A percentile compares a stretch with the other conserved stretches of the same genome.
Conservation (phyloP, 2,888 invertebrate genomes). For the Platerodrilus igneus region DNA sequence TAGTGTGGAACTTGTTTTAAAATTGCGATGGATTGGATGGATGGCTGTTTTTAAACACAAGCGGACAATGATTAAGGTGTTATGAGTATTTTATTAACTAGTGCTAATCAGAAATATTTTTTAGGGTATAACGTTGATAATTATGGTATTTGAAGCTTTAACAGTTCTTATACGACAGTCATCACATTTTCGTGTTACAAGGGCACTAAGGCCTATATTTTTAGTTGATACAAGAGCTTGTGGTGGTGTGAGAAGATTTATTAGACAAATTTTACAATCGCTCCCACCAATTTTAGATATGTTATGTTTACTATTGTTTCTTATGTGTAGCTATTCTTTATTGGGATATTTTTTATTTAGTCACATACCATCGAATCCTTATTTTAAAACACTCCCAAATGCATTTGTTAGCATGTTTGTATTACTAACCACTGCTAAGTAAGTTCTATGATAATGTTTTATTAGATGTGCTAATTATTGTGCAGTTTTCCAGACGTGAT, state of each 20-base stretch:
- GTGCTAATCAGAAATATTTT: constrained; percentile 30
- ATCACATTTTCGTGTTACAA: constrained; percentile 81
- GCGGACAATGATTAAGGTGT: constrained; percentile 83
- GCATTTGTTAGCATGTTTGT: constrained; percentile 88
- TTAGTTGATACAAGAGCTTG: constrained; percentile 81
- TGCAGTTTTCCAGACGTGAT: constrained; percentile 85
- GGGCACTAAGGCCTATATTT: constrained; percentile 83
- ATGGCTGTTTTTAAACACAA: constrained; percentile 77
- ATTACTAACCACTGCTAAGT: constrained; percentile 88
- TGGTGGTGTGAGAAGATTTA: constrained; percentile 71
- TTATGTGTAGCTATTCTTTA: constrained; percentile 77
- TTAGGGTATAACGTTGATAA: constrained; percentile 67
- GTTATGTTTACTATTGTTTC: constrained; percentile 77
- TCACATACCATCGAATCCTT: constrained; percentile 65
- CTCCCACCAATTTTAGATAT: constrained; percentile 85
- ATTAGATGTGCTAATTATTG: constrained; percentile 25
- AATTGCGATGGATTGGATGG: constrained; percentile 83
- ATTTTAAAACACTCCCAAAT: constrained; percentile 73
- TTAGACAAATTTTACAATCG: constrained; percentile 76
- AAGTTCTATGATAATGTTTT: constrained; percentile 56
- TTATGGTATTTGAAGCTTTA: constrained; percentile 80
- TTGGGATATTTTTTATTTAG: constrained; percentile 80
- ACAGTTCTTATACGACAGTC: constrained; percentile 75
- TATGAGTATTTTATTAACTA: constrained; percentile 22
- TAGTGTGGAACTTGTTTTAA: constrained; percentile 71